A percentile compares a stretch with the other conserved stretches of the same genome.
phyloP scores from a whole-genome alignment of 2,113 vertebrate genomes.

The Peucedramus taeniatus region DNA sequence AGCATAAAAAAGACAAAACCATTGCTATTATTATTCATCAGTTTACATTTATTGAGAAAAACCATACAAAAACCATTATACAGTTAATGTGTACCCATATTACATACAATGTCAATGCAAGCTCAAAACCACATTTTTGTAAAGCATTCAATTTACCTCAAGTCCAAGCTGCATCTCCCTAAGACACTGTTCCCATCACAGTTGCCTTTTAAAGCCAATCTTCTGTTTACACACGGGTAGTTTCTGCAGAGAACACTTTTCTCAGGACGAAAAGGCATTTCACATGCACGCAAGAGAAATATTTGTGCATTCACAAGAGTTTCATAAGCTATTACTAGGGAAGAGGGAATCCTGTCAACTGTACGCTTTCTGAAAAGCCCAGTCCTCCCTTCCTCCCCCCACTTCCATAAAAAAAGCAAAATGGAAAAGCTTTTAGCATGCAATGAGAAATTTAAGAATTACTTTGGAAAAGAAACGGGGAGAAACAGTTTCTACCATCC shows the following conservation, averaged over 20 bases:
- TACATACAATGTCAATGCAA: slow-evolving; percentile 78
- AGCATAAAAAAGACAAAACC: slow-evolving; percentile 50
- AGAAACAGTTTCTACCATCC: slow-evolving; percentile 49
- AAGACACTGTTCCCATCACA: slow-evolving; percentile 85
- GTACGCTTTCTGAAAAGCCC: slow-evolving; percentile 63
- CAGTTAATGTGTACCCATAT: slow-evolving; percentile 69
- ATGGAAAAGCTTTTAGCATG: slow-evolving; percentile 58
- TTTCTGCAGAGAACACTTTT: slow-evolving; percentile 88
- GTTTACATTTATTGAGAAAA: slow-evolving; percentile 80
- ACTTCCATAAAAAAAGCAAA: slow-evolving; percentile 14
- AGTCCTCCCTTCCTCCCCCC: slow-evolving; percentile 27
- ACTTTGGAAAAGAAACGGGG: slow-evolving; percentile 40
- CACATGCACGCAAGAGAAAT: slow-evolving; percentile 80
- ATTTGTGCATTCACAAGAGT: slow-evolving; percentile 74
- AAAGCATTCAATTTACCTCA: slow-evolving; percentile 89
- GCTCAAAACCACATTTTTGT: slow-evolving; percentile 78
- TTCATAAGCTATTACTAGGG: slow-evolving; percentile 66
- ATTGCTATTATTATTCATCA: slow-evolving; percentile 62
- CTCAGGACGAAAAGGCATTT: slow-evolving; percentile 86
- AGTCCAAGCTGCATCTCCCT: slow-evolving; percentile 92
- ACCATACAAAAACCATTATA: slow-evolving; percentile 73
- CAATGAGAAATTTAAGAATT: slow-evolving; percentile 57
- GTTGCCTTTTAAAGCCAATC: slow-evolving; percentile 84
- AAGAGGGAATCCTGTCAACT: slow-evolving; percentile 67
- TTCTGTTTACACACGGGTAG: slow-evolving; percentile 88